Base-by-base conservation (phyloP, 2,113 vertebrate species). In the Gallinago paraguaiae region DNA sequence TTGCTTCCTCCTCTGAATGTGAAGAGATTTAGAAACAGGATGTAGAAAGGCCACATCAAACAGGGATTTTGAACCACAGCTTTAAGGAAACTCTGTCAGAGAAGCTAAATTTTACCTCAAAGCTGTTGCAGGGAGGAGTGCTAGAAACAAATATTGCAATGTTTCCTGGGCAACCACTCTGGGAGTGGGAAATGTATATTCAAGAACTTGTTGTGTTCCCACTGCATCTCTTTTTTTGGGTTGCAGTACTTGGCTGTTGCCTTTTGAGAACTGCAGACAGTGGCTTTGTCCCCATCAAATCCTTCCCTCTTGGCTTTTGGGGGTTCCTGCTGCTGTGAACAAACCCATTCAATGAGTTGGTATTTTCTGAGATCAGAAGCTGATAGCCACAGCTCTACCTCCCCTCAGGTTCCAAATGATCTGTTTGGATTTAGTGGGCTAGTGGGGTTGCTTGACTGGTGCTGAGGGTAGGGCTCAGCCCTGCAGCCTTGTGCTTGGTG, bases 91-190 rank as follows among this genome's bases (percentile, higher is more conserved):
- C 31, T 92, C 78, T 81, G 10, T 70, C 70, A 65, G 53, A 90
- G 53, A 59, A 82, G 83, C 53, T 92, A 65, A 61, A 92, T 95
- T 96, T 94, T 95, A 82, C 70, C 53, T 96, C 94, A 91, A 51
- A 95, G 86, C 81, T 85, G 45, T 78, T 86, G 63, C 20, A 76
- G 72, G 51, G 81, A 89, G 86, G 82, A 95, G 57, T 67, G 72
- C 27, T 82, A 50, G 84, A 84, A 95, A 89, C 77, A 96, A 96
- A 95, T 93, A 90, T 71, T 96, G 83, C 81, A 35, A 14, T 60
- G 93, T 95, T 95, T 92, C 95, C 94, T 82, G 69, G 93, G 91
- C 78, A 95, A 89, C 94, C 70, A 27, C 17, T 95, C 65, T 91
- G 72, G 41, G 56, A 88, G 63, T 85, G 59, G 46, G 70, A 92